Evolutionary conservation across 35 echinoderm and acorn worm species (phyloP), one percentile per base, ranked within the genome.

Genomic region (Stichopus chloronotus): DNA sequence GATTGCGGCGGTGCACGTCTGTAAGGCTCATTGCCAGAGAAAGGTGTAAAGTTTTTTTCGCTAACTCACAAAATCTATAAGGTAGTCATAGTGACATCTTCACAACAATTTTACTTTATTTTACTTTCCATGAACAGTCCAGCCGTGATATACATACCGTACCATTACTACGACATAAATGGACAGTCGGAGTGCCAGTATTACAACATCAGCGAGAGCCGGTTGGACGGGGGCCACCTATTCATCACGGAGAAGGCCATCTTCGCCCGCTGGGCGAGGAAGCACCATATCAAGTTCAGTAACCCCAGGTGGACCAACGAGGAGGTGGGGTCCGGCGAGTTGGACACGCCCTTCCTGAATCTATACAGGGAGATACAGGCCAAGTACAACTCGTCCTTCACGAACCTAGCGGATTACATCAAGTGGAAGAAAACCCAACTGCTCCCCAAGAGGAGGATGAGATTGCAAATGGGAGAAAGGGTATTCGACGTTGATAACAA

Each of bases 181-280:
- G 78, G 88, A 13, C 57, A 43, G 12, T 72, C 63, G 3, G 93
- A 94, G 30, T 94, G 93, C 52, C 54, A 68, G 17, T 90, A 91
- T 57, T 94, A 94, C 61, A 82, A 94, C n/a, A 72, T 14, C 9
- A 90, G 93, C n/a, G 93, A 94, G 76, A 81, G 6, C 6, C 78
- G 93, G 9, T 63, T 85, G 19, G 61, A 83, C n/a, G 93, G 93
- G 14, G 93, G 88, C 52, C 93, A 94, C 55, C 79, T 83, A 4
- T 94, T 91, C 56, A 83, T 94, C 22, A 94, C 93, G 25, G 93
- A 94, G 78, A 94, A 94, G 52, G 87, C 87, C 25, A 79, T 94
- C 9, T 94, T 91, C n/a, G 87, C 87, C 20, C 22, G 78, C 30
- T 94, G 93, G 93, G 57, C 88, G 9, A 5, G 84, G 57, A 91